phyloP scores from a whole-genome alignment of 1,140 invertebrate genomes.

The Brachionus angularis region DNA sequence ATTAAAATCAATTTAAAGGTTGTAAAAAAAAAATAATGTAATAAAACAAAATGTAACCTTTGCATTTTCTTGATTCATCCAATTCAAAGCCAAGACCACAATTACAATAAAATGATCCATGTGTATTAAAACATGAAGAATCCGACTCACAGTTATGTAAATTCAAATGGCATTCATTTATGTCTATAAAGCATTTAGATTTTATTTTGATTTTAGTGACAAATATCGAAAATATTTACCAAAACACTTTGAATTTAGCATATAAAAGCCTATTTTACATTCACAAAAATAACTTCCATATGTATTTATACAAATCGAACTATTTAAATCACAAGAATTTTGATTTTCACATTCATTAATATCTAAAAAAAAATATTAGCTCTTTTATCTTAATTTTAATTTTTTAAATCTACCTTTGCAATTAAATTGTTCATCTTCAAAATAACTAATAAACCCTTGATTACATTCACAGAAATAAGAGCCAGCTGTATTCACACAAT shows the following conservation, averaged over 20 bases:
- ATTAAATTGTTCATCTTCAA: too few species aligned
- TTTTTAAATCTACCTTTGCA: too few species aligned
- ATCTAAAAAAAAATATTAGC: too few species aligned
- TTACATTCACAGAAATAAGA: background rate
- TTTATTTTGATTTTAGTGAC: background rate
- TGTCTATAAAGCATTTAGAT: background rate
- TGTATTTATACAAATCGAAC: constrained; percentile 11
- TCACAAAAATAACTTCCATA: constrained; percentile 1
- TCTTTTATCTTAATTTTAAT: too few species aligned
- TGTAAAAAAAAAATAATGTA: background rate
- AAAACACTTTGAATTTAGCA: background rate
- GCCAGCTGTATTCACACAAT: constrained; percentile 1
- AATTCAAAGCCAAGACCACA: constrained; percentile 10
- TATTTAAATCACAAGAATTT: too few species aligned
- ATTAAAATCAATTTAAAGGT: background rate
- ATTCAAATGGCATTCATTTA: constrained; percentile 24
- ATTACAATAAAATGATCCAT: constrained; percentile 25
- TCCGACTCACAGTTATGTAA: constrained; percentile 19
- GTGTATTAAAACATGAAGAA: constrained; percentile 11
- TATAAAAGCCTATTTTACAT: constrained; percentile 35
- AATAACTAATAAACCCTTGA: background rate
- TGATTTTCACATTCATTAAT: too few species aligned
- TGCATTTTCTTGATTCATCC: background rate
- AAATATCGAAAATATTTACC: background rate
- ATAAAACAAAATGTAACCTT: background rate